These are phyloP conservation scores for Arizona elegans DNA, from an alignment of 2,113 vertebrate genomes.

Conservation along the genomic window DNA sequence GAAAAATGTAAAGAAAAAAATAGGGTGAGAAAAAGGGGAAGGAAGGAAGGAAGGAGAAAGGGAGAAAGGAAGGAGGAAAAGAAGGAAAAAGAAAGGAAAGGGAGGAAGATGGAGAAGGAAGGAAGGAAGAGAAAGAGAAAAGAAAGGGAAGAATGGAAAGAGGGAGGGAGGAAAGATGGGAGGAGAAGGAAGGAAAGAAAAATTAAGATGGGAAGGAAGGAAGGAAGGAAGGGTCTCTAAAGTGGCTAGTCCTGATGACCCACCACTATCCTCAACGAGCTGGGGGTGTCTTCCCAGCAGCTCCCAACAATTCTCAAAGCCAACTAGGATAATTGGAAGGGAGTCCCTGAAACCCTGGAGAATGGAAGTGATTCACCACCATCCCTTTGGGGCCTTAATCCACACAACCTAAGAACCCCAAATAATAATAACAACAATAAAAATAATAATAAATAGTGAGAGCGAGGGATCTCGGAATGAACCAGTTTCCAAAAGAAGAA, in stretches of 20 bases:
- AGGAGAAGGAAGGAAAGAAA: too few relatives aligned
- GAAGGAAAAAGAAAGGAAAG: too few relatives aligned
- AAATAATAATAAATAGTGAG: background rate
- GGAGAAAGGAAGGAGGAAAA: background rate
- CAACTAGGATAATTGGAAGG: slow-evolving; percentile 15
- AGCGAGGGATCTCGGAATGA: slow-evolving; percentile 48
- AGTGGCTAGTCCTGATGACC: background rate
- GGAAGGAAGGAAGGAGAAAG: too few relatives aligned
- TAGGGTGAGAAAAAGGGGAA: background rate
- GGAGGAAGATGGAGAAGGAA: too few relatives aligned
- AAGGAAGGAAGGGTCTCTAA: background rate
- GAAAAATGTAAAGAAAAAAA: background rate
- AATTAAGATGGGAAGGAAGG: too few relatives aligned
- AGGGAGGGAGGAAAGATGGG: background rate
- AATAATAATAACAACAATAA: background rate
- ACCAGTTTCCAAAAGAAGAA: slow-evolving; percentile 10
- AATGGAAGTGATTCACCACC: background rate
- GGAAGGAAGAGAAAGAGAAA: background rate
- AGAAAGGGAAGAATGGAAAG: too few relatives aligned
- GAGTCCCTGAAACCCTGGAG: background rate
- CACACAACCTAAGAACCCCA: slow-evolving; percentile 3
- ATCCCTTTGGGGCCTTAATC: slow-evolving; percentile 35
- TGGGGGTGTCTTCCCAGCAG: background rate
- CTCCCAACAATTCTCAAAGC: slow-evolving; percentile 40
- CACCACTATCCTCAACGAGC: background rate